Evolutionary conservation across 2,888 invertebrate species (phyloP), one percentile per base, ranked within the genome.

Genomic region (Athrips mouffetella): DNA sequence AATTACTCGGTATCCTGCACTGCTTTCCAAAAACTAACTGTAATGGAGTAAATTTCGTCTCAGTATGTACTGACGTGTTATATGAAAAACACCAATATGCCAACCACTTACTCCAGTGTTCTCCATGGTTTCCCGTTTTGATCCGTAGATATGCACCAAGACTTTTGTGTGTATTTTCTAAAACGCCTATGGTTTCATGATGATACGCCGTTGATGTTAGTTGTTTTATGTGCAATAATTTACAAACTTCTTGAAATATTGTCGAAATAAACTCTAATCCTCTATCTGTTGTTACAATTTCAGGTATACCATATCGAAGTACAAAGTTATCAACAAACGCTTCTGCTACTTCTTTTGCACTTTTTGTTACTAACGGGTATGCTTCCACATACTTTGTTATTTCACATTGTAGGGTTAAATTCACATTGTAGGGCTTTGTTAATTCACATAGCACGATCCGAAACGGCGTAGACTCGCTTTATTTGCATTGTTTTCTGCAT

Each of bases 351-450:
- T 2, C 8, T 20, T 1, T n/a, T 2, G 44, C 11, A 2, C 8
- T 3, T 7, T 44, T 44, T n/a, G 3, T 18, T n/a, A 1, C 1
- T 30, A 44, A 11, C 1, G 44, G 57, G 33, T 53, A 54, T 1
- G 50, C 52, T 33, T 51, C 53, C 3, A 54, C 44, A 45, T 45
- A 53, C 20, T 51, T 48, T 10, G 46, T 48, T 7, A 55, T 10
- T n/a, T 50, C 42, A n/a, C 50, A 52, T 13, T 53, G 51, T 21
- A 53, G 7, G 1, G 49, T 31, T 5, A 31, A n/a, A n/a, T 13
- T 49, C 40, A 13, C 49, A 51, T 13, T 52, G 50, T 27, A 52
- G 7, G 1, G 48, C n/a, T n/a, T n/a, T n/a, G n/a, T n/a, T n/a
- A n/a, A n/a, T n/a, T n/a, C n/a, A n/a, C n/a, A n/a, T n/a, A n/a